Percentiles rank a stretch among this genome's conserved stretches.
Evolutionary conservation across 2,888 invertebrate genomes (phyloP).

Genomic region (Stenotaenia linearis): DNA sequence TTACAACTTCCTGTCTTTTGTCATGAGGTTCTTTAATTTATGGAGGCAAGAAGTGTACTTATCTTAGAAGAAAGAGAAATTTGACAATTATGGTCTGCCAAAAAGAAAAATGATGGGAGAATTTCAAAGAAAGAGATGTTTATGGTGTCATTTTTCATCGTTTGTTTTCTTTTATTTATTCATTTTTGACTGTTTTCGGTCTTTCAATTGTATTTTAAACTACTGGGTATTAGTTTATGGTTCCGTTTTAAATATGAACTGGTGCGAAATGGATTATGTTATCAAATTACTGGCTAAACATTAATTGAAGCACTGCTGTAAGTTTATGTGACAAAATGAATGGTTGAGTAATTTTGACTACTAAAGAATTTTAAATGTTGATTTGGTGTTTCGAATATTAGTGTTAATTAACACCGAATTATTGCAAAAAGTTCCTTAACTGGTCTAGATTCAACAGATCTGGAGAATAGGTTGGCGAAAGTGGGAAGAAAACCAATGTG

Average conservation of each 20-base stretch:
- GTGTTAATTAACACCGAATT: too few species aligned
- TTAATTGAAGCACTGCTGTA: not conserved
- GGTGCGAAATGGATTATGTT: not conserved
- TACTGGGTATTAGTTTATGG: not conserved
- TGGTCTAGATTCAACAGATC: too few species aligned
- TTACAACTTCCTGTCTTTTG: slow-evolving; percentile 9
- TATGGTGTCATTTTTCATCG: not conserved
- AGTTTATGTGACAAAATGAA: too few species aligned
- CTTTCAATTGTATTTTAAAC: not conserved
- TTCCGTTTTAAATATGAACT: not conserved
- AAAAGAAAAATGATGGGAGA: not conserved
- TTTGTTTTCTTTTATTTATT: not conserved
- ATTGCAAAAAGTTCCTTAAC: too few species aligned
- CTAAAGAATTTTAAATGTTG: too few species aligned
- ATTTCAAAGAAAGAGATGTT: not conserved
- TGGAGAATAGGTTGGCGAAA: too few species aligned
- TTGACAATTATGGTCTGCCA: not conserved
- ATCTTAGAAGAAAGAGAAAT: not conserved
- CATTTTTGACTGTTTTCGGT: not conserved
- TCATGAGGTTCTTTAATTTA: not conserved
- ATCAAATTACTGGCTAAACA: not conserved
- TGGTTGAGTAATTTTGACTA: too few species aligned
- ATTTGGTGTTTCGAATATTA: too few species aligned
- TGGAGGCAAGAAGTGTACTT: not conserved
- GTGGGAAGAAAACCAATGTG: not conserved